phyloP scores from a whole-genome alignment of 2,888 invertebrate species.

The Meiosimyza platycephala region DNA sequence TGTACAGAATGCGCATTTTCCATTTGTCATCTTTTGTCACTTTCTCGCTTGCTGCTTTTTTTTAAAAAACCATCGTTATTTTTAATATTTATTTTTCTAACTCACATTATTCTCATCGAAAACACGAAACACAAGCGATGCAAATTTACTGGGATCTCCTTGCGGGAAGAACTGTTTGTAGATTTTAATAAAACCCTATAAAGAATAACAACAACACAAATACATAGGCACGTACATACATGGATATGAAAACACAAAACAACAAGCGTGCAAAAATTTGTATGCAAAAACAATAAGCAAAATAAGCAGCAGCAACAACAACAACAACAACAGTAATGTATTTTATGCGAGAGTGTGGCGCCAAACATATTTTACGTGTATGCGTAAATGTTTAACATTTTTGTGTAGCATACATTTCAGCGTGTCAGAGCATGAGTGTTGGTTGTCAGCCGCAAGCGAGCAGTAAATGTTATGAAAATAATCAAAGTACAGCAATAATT shows the following conservation, averaged over 20 bases:
- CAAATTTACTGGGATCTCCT: conserved; percentile 99
- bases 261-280: conserved; percentile 24
- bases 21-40: no score
- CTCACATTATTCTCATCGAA: conserved; percentile 99
- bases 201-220: conserved; percentile 46
- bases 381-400: conserved; percentile 1
- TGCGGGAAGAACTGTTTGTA: conserved; percentile 99
- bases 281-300: conserved; percentile 37
- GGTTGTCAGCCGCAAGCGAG: conserved; percentile 1
- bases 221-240: conserved; percentile 3
- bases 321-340: background rate
- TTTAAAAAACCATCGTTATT: background rate
- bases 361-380: background rate
- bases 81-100: conserved; percentile 49
- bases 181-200: conserved; percentile 97
- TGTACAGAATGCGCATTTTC: no score
- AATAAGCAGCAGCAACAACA: conserved; percentile 18
- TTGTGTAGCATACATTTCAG: conserved; percentile 24
- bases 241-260: conserved; percentile 17
- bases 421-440: conserved; percentile 15
- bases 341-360: conserved; percentile 1
- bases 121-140: conserved; percentile 96
- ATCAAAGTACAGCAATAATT: no score
- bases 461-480: background rate
- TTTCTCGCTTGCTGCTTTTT: no score